Percentiles rank a stretch among this genome's conserved stretches.
Conservation (phyloP, 2,113 vertebrate species). For the Podarcis muralis region DNA sequence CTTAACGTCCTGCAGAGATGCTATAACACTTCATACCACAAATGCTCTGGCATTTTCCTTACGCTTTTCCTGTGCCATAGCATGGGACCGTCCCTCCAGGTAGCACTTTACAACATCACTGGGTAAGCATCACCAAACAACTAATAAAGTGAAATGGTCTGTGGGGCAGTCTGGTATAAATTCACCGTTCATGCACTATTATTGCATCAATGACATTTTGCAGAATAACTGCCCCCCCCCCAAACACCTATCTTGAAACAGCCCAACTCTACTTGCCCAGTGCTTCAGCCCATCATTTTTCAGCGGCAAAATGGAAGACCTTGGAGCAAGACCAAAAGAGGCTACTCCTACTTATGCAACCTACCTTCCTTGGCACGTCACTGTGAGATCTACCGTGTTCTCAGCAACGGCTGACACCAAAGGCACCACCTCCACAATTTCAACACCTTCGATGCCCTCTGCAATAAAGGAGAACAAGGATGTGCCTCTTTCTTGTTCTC, state of each 20-base stretch:
- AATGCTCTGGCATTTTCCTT: no score
- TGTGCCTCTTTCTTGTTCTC: no score
- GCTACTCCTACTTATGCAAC: slow-evolving; percentile 14
- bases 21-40: no score
- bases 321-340: background rate
- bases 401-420: slow-evolving; percentile 70
- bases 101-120: no score
- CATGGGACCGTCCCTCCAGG: no score
- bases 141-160: no score
- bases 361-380: slow-evolving; percentile 92
- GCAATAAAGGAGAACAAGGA: slow-evolving; percentile 32
- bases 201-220: no score
- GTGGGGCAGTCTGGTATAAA: no score
- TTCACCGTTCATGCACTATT: no score
- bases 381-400: slow-evolving; percentile 88
- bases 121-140: no score
- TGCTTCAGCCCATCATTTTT: background rate
- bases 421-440: slow-evolving; percentile 86
- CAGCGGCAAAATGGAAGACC: background rate
- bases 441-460: slow-evolving; percentile 93
- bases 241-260: background rate
- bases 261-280: background rate
- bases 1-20: no score
- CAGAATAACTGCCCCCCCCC: background rate
- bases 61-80: no score